These are phyloP conservation scores for Cecidostiba fungosa DNA, from an alignment of 2,888 invertebrate species.

Conservation along the genomic window DNA sequence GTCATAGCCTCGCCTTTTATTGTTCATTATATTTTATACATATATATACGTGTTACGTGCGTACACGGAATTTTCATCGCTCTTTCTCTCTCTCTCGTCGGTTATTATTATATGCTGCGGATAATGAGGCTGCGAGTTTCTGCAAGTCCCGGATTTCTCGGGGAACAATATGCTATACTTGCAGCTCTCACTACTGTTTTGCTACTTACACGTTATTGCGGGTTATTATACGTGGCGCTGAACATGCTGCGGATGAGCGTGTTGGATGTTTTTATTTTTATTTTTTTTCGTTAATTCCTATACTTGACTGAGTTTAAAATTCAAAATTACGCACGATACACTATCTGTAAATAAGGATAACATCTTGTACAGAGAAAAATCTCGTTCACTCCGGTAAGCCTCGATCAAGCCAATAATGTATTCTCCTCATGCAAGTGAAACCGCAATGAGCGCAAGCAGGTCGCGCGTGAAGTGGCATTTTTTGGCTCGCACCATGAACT, in stretches of 20 bases:
- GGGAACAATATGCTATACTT: neutral
- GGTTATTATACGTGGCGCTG: neutral
- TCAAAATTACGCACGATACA: too few relatives aligned
- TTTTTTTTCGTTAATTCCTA: neutral
- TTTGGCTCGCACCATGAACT: neutral
- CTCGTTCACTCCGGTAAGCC: too few relatives aligned
- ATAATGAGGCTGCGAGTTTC: neutral
- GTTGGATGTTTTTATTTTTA: too few relatives aligned
- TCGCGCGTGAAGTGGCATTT: neutral
- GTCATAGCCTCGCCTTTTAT: neutral
- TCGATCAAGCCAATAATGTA: too few relatives aligned
- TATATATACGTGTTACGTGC: neutral
- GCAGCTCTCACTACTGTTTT: neutral
- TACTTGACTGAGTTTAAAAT: too few relatives aligned
- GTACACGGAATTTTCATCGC: conserved; percentile 3
- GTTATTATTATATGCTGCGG: neutral
- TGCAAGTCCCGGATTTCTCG: neutral
- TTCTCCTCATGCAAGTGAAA: neutral
- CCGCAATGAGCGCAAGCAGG: too few relatives aligned
- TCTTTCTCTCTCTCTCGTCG: neutral
- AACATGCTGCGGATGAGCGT: neutral
- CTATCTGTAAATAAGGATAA: too few relatives aligned
- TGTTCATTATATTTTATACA: conserved; percentile 9
- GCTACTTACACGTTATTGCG: too few relatives aligned
- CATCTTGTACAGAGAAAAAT: neutral